A percentile compares a stretch with the other conserved stretches of the same genome.
Evolutionary conservation across 2,888 invertebrate species (phyloP).

Genomic region (Polyploca ridens): DNA sequence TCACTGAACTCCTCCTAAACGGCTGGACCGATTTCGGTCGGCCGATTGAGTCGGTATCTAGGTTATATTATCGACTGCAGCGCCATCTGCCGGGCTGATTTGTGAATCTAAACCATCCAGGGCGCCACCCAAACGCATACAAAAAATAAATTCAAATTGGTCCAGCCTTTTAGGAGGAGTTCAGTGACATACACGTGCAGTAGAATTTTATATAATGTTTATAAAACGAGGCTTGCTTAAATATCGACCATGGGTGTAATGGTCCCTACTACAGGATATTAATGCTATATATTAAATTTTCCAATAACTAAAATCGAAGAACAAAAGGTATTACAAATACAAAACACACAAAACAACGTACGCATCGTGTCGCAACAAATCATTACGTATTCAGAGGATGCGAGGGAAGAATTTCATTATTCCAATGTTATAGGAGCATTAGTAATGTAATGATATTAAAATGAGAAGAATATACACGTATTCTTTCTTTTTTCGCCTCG

Average conservation of each 20-base stretch:
- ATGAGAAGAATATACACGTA: background rate
- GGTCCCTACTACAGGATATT: background rate
- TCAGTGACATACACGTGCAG: too few species aligned
- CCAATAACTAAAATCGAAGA: background rate
- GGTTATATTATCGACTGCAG: too few species aligned
- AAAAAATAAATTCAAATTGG: too few species aligned
- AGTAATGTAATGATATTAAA: slow-evolving; percentile 15
- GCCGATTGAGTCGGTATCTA: too few species aligned
- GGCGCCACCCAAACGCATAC: too few species aligned
- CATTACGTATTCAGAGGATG: slow-evolving; percentile 55
- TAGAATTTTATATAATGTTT: too few species aligned
- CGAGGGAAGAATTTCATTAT: slow-evolving; percentile 54
- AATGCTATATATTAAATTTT: background rate
- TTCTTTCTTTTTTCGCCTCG: slow-evolving; percentile 1
- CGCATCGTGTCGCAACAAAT: slow-evolving; percentile 16
- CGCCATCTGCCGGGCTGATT: too few species aligned
- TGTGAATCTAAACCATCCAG: too few species aligned
- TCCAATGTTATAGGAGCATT: slow-evolving; percentile 25
- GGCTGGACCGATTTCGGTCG: too few species aligned
- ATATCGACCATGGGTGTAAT: background rate
- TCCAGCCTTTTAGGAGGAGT: too few species aligned
- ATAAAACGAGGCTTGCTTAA: too few species aligned
- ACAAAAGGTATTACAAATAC: background rate
- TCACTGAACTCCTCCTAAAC: too few species aligned
- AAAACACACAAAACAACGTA: background rate